Evolutionary conservation across 2,113 vertebrate species (phyloP).

Genomic region (Anoplopoma fimbria): DNA sequence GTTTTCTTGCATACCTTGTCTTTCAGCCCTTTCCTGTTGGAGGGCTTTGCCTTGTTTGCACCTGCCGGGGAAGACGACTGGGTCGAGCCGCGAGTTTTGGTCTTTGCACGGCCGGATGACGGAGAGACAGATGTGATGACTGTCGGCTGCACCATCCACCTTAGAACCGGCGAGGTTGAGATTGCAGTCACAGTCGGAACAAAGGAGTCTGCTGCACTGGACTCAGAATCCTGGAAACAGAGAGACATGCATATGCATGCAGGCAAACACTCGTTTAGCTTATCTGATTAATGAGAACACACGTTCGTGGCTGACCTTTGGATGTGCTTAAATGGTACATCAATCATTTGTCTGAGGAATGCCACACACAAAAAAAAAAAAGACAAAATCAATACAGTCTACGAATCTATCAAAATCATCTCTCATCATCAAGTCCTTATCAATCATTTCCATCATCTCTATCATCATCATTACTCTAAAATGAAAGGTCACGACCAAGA

Average conservation of each 20-base stretch:
- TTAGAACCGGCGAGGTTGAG: slow-evolving; percentile 88
- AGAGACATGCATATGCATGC: slow-evolving; percentile 24
- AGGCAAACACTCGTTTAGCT: slow-evolving; percentile 32
- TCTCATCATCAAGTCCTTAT: slow-evolving; percentile 21
- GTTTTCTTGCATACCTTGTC: slow-evolving; percentile 86
- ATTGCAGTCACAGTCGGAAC: slow-evolving; percentile 91
- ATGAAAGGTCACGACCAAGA: slow-evolving; percentile 59
- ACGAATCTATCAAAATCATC: slow-evolving; percentile 9
- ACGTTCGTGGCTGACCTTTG: slow-evolving; percentile 58
- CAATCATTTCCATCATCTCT: slow-evolving; percentile 15
- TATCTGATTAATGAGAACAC: slow-evolving; percentile 36
- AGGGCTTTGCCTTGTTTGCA: slow-evolving; percentile 83
- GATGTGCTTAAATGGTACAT: slow-evolving; percentile 49
- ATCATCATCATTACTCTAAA: slow-evolving; percentile 17
- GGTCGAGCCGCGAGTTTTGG: slow-evolving; percentile 71
- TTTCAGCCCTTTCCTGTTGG: slow-evolving; percentile 87
- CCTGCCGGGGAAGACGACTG: slow-evolving; percentile 74
- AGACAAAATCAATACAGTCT: background rate
- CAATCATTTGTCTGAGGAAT: slow-evolving; percentile 37
- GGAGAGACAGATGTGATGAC: slow-evolving; percentile 86
- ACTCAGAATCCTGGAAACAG: slow-evolving; percentile 83
- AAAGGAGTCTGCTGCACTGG: slow-evolving; percentile 85
- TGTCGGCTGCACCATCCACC: slow-evolving; percentile 90
- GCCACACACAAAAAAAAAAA: background rate
- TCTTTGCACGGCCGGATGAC: slow-evolving; percentile 84